Evolutionary conservation across 2,888 invertebrate genomes (phyloP).

Genomic region (Tipula helvola): DNA sequence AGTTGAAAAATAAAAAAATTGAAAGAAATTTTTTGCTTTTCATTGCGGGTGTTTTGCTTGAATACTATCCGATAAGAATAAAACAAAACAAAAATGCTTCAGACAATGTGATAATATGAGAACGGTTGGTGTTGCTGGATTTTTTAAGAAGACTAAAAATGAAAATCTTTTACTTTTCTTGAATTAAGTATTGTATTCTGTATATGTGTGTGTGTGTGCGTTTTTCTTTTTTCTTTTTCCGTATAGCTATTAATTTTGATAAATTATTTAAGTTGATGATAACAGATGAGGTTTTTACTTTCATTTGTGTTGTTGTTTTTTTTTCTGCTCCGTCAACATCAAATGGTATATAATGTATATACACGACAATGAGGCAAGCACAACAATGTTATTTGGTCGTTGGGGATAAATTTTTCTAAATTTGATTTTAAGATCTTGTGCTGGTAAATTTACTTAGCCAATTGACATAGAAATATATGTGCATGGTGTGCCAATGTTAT

Average conservation of each 20-base stretch:
- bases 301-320: neutral
- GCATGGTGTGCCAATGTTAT: neutral
- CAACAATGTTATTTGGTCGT: neutral
- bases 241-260: constrained; percentile 8
- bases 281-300: constrained; percentile 8
- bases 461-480: neutral
- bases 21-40: neutral
- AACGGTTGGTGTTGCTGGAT: neutral
- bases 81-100: neutral
- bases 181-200: neutral
- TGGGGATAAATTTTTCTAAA: neutral
- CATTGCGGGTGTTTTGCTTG: neutral
- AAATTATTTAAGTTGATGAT: constrained; percentile 9
- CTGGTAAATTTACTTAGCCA: neutral
- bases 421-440: neutral
- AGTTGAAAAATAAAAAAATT: neutral
- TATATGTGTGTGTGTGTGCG: neutral
- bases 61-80: neutral
- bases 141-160: neutral
- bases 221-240: neutral
- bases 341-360: neutral
- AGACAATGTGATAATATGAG: neutral
- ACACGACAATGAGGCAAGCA: neutral
- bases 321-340: neutral
- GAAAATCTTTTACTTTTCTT: neutral